These are phyloP conservation scores for Portevinia maculata DNA, from an alignment of 2,888 invertebrate genomes.

Conservation along the genomic window DNA sequence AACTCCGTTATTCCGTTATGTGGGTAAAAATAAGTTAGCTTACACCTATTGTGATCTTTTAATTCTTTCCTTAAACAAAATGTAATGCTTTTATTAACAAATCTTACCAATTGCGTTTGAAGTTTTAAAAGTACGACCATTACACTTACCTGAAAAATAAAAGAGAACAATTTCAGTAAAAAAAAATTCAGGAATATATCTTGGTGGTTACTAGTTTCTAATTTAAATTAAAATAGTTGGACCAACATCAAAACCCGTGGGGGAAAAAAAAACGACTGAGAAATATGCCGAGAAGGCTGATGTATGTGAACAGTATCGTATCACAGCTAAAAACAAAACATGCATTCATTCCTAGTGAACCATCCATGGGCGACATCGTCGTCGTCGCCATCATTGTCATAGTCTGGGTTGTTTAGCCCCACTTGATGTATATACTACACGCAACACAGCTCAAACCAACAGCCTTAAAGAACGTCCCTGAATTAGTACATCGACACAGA, in stretches of 20 bases:
- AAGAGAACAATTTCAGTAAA: constrained; percentile 21
- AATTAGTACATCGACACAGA: constrained; percentile 76
- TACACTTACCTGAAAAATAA: constrained; percentile 42
- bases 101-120: constrained; percentile 37
- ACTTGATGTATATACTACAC: constrained; percentile 45
- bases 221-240: constrained; percentile 19
- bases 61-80: too few relatives aligned
- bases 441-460: constrained; percentile 45
- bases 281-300: too few relatives aligned
- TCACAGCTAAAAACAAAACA: not conserved
- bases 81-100: too few relatives aligned
- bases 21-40: too few relatives aligned
- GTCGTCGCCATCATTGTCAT: constrained; percentile 44
- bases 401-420: constrained; percentile 52
- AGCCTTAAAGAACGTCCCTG: constrained; percentile 75
- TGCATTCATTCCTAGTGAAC: constrained; percentile 49
- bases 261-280: too few relatives aligned
- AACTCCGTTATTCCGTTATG: too few relatives aligned
- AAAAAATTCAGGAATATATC: not conserved
- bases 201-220: constrained; percentile 14
- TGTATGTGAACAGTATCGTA: constrained; percentile 5
- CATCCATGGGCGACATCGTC: constrained; percentile 44
- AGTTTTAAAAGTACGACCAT: constrained; percentile 7
- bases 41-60: too few relatives aligned
- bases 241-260: too few relatives aligned